Evolutionary conservation across 92 coral and sea anemone genomes (phyloP), one percentile per base, ranked within the genome.

Genomic region (Epizoanthus scotinus): DNA sequence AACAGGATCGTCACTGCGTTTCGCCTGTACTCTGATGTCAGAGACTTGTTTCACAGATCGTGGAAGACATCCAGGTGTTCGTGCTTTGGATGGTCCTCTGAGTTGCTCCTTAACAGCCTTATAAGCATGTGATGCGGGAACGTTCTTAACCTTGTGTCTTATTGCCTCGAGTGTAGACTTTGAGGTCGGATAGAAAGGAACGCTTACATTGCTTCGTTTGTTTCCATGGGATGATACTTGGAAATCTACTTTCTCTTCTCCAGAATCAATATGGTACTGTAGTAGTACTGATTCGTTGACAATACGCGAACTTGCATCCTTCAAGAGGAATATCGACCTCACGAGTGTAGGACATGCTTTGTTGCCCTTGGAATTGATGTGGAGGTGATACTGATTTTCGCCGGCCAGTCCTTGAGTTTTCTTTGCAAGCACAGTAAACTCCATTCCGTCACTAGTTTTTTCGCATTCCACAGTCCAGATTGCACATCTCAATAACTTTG

Each of bases 401-500:
- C 71, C 40, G 3, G n/a, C 70, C 13, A 81, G 73, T 73, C 13
- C 17, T 47, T 64, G 6, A 40, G 31, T 79, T 50, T 86, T 86
- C 69, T 71, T 86, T 0, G 89, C 75, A 54, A 86, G 31, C 29
- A 86, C 64, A 26, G 25, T 61, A 36, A 78, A n/a, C 31, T 78
- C 52, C 28, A 73, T 21, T 0, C 72, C 67, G 6, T 65, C 63
- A 58, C 40, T 36, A 59, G 26, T 44, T 50, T 80, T 56, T 8
- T 71, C 82, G 52, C 89, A 86, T 82, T 83, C 81, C 25, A 87
- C 88, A 56, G 91, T 87, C 88, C 91, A 87, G 9, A 26, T 71
- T 21, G 82, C 54, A 78, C 90, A 87, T 72, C 84, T 83, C 8
- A 87, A 31, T 25, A 78, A 19, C 70, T 77, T 87, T 18, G 91